A percentile compares a stretch with the other conserved stretches of the same genome.
Evolutionary conservation across 1,140 invertebrate species (phyloP).

Genomic region (Pseudomyrmex gracilis): DNA sequence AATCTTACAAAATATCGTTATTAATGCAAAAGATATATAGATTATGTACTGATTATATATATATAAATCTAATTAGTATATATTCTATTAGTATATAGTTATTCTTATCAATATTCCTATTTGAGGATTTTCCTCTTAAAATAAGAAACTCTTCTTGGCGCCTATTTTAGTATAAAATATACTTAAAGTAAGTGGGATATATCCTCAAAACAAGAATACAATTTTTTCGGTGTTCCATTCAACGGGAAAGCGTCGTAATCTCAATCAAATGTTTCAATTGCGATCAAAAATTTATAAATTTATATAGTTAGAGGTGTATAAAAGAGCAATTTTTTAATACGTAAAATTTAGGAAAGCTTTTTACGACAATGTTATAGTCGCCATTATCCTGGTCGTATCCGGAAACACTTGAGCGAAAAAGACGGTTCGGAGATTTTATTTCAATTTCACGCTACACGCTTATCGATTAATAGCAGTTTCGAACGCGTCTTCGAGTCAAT

Average conservation of each 20-base stretch:
- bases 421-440: constrained; percentile 26
- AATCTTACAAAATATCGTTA: no score
- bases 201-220: no score
- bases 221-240: no score
- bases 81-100: no score
- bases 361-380: not conserved
- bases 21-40: no score
- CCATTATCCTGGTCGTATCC: constrained; percentile 4
- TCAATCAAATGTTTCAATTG: not conserved
- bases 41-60: no score
- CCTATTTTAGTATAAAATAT: no score
- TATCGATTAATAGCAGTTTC: constrained; percentile 45
- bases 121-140: no score
- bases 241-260: not conserved
- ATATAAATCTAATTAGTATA: no score
- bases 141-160: no score
- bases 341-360: not conserved
- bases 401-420: not conserved
- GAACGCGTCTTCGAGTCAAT: constrained; percentile 43
- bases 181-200: no score
- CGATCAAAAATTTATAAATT: not conserved
- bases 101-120: no score
- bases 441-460: constrained; percentile 49
- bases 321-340: not conserved
- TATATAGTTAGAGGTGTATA: not conserved